Evolutionary conservation across 2,888 invertebrate genomes (phyloP), one percentile per base, ranked within the genome.

Genomic region (Nymphalis urticae): DNA sequence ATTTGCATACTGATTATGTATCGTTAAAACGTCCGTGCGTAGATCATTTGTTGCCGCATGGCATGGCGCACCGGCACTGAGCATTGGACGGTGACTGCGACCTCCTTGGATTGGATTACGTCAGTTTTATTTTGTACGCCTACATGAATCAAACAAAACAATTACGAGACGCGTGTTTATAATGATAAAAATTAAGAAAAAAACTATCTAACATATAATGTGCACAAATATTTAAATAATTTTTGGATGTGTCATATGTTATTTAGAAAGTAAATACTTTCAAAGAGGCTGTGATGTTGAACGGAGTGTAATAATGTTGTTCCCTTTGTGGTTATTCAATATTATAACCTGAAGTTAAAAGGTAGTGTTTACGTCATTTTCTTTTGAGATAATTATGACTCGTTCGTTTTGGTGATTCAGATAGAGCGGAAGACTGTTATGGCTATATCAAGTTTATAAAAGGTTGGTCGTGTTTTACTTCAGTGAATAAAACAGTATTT

Each of bases 311-410:
- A 8, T 32, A 24, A 54, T 27, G 7, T 17, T 17, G n/a, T 56
- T 32, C 27, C 9, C 80, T 82, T 80, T 80, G 83, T 77, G 76
- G 72, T 69, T 75, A 73, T 75, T 78, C 76, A 82, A 80, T 69
- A 79, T 73, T 73, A 78, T 77, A 63, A 70, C 78, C 77, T 72
- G 64, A 76, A 77, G 79, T 80, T 80, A 76, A 77, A 75, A 80
- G 80, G 76, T 73, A 76, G 75, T 79, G 86, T 87, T 89, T 86
- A 85, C 91, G 91, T 91, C 90, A 91, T 85, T 82, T 78, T 74
- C 73, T 78, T 42, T 77, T 76, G 75, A 85, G 82, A 83, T 83
- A 13, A 42, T 42, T 42, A 85, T 88, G 90, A 90, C 84, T 89
- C 85, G 83, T 72, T 81, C 77, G 77, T 73, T 75, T 75, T 71